Conservation (phyloP, 2,888 invertebrate genomes). For the Adelognathus sp. region DNA sequence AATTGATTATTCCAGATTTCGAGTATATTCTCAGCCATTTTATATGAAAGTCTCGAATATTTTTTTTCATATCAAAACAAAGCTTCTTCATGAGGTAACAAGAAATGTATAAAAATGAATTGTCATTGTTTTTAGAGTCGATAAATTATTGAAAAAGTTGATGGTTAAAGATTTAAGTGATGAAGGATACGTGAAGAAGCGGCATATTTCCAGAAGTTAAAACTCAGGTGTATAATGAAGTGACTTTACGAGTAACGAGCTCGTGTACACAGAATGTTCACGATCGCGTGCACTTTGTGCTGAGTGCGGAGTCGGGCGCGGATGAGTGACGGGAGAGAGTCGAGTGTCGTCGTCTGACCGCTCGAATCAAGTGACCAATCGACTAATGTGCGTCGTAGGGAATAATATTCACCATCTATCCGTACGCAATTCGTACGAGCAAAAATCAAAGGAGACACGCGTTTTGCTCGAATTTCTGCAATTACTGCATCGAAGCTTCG, state of each 20-base stretch:
- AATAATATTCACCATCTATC: not conserved
- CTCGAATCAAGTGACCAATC: conserved; percentile 38
- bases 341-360: conserved; percentile 37
- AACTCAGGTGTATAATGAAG: not conserved
- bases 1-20: no score
- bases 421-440: not conserved
- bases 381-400: conserved; percentile 22
- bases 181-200: no score
- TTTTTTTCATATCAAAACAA: no score
- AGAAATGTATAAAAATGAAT: no score
- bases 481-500: not conserved
- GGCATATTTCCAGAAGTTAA: not conserved
- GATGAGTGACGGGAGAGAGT: conserved; percentile 8
- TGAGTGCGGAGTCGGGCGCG: conserved; percentile 9
- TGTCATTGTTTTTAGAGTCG: no score
- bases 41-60: no score
- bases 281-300: not conserved
- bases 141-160: no score
- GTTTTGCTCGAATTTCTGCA: not conserved
- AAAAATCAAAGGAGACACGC: not conserved
- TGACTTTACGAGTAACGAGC: not conserved
- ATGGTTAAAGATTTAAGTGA: no score
- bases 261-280: not conserved
- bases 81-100: no score
- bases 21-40: no score